A percentile compares a stretch with the other conserved stretches of the same genome.
phyloP scores from a whole-genome alignment of 92 coral and sea anemone species.

The Nematostella vectensis region DNA sequence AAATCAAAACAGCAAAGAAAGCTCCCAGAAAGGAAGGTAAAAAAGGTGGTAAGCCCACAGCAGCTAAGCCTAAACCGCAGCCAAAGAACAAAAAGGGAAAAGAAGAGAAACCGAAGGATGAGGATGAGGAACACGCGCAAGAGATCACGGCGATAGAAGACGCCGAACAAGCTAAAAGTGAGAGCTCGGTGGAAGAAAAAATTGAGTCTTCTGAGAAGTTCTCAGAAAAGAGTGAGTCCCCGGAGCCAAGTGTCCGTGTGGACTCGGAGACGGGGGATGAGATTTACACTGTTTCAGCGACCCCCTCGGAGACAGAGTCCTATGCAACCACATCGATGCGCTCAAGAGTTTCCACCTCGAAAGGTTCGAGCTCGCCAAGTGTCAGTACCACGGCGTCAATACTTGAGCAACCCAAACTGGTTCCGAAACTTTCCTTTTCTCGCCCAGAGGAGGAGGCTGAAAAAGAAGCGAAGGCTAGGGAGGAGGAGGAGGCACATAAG shows the following conservation, averaged over 20 bases:
- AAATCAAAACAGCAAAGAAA: slow-evolving; percentile 18
- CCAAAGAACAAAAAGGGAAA: slow-evolving; percentile 15
- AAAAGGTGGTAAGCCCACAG: slow-evolving; percentile 25
- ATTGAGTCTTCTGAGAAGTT: slow-evolving; percentile 4
- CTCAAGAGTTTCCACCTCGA: slow-evolving; percentile 34
- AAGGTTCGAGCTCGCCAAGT: slow-evolving; percentile 22
- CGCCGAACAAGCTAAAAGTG: slow-evolving; percentile 15
- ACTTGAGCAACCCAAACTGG: slow-evolving; percentile 47
- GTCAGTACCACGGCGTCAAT: slow-evolving; percentile 12
- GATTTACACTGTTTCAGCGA: slow-evolving; percentile 27
- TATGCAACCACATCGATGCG: slow-evolving; percentile 24
- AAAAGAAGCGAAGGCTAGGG: slow-evolving; percentile 2
- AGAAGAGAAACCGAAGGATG: slow-evolving; percentile 23
- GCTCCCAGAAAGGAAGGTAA: slow-evolving; percentile 29
- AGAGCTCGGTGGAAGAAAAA: slow-evolving; percentile 5
- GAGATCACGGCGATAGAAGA: slow-evolving; percentile 3
- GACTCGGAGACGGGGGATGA: slow-evolving; percentile 93
- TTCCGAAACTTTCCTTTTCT: slow-evolving; percentile 55
- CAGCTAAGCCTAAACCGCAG: slow-evolving; percentile 10
- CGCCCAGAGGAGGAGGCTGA: slow-evolving; percentile 19
- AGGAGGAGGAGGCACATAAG: slow-evolving; percentile 20
- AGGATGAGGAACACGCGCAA: slow-evolving; percentile 7
- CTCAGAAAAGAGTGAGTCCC: slow-evolving; percentile 17
- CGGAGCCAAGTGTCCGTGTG: slow-evolving; percentile 47
- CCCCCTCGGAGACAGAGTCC: slow-evolving; percentile 34